These are phyloP conservation scores for Rapana venosa DNA, from an alignment of 2,888 invertebrate species.

Conservation along the genomic window DNA sequence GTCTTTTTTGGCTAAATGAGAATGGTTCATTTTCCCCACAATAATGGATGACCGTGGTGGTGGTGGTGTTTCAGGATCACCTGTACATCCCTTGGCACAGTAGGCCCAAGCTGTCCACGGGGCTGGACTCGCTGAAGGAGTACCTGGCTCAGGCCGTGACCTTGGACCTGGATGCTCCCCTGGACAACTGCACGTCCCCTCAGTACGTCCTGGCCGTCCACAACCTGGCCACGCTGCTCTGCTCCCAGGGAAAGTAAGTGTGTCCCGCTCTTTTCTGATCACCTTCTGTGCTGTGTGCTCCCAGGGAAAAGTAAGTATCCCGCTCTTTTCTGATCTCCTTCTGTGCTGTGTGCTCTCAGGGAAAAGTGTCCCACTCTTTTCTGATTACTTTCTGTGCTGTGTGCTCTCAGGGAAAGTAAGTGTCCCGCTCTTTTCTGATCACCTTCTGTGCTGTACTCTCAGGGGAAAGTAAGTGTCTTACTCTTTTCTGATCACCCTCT, in stretches of 20 bases:
- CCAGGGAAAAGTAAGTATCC: too few relatives aligned
- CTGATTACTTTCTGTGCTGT: background rate
- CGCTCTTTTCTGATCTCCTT: background rate
- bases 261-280: background rate
- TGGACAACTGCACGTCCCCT: background rate
- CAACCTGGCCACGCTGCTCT: conserved; percentile 43
- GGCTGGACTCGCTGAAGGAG: conserved; percentile 41
- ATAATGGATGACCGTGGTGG: too few relatives aligned
- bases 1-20: background rate
- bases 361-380: background rate
- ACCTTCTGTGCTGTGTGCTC: too few relatives aligned
- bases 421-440: too few relatives aligned
- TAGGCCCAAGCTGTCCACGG: conserved; percentile 22
- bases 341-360: background rate
- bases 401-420: background rate
- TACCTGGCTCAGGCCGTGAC: conserved; percentile 43
- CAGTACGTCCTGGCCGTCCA: conserved; percentile 45
- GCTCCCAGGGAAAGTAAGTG: conserved; percentile 43
- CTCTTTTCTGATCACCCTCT: background rate
- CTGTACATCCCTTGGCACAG: conserved; percentile 45
- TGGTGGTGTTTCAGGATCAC: conserved; percentile 5
- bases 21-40: background rate
- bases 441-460: too few relatives aligned
- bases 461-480: too few relatives aligned
- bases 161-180: conserved; percentile 22